Evolutionary conservation across 2,888 invertebrate species (phyloP).

Genomic region (Aelia acuminata): DNA sequence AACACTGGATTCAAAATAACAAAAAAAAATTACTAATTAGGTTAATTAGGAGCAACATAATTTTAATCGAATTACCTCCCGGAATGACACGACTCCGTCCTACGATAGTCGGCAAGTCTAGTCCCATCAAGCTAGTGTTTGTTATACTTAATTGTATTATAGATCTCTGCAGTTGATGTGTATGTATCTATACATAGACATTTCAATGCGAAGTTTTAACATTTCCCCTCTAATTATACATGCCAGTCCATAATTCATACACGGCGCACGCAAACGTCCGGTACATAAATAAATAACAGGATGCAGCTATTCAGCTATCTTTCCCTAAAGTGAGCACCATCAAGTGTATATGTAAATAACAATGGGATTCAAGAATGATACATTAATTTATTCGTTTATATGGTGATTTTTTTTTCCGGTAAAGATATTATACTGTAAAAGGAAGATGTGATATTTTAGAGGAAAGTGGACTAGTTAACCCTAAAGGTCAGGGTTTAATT

Average conservation of each 20-base stretch:
- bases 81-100: not conserved
- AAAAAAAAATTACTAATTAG: not conserved
- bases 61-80: not conserved
- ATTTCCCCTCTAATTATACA: not conserved
- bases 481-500: slow-evolving; percentile 31
- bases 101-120: not conserved
- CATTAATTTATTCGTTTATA: not conserved
- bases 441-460: not conserved
- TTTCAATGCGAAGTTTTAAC: not conserved
- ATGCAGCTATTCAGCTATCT: not conserved
- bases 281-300: not conserved
- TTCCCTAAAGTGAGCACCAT: not conserved
- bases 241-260: not conserved
- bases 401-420: too few species aligned
- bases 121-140: not conserved
- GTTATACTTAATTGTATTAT: not conserved
- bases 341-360: not conserved
- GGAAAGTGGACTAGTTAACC: not conserved
- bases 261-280: slow-evolving; percentile 9
- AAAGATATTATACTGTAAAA: too few species aligned
- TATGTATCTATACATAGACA: slow-evolving; percentile 10
- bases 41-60: not conserved
- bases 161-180: not conserved
- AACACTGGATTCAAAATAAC: not conserved
- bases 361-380: not conserved